These are phyloP conservation scores for Capricornis sumatraensis DNA, from an alignment of 2,113 vertebrate species.

Conservation along the genomic window DNA sequence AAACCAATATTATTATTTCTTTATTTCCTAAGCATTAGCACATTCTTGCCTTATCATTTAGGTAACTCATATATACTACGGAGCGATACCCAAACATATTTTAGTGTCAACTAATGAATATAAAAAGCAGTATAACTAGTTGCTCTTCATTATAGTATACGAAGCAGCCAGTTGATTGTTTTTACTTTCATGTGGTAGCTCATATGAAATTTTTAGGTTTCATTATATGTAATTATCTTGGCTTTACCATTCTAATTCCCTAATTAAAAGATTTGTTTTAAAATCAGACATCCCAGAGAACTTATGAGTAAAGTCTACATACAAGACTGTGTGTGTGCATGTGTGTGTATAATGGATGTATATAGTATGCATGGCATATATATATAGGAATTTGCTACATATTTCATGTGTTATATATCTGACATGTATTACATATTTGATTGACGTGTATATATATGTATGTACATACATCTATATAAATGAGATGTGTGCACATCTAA, in stretches of 20 bases:
- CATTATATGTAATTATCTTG: neutral
- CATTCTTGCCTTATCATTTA: neutral
- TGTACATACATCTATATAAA: neutral
- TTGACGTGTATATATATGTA: neutral
- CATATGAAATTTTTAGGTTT: neutral
- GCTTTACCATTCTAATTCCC: neutral
- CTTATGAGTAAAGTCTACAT: neutral
- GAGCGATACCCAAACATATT: neutral
- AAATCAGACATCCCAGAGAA: constrained; percentile 1
- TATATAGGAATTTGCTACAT: neutral
- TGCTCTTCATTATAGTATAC: neutral
- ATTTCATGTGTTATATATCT: neutral
- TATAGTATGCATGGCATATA: neutral
- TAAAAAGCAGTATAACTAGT: neutral
- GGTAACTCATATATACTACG: neutral
- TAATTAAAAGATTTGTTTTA: neutral
- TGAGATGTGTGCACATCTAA: neutral
- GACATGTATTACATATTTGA: neutral
- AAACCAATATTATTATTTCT: neutral
- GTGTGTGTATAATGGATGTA: neutral
- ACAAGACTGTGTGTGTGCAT: neutral
- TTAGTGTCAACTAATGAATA: neutral
- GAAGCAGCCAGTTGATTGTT: neutral
- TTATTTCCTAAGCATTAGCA: neutral
- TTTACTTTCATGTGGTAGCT: neutral